Percentiles rank a stretch among this genome's conserved stretches.
These are phyloP conservation scores for Trinectes maculatus DNA, from an alignment of 2,113 vertebrate species.

Conservation along the genomic window DNA sequence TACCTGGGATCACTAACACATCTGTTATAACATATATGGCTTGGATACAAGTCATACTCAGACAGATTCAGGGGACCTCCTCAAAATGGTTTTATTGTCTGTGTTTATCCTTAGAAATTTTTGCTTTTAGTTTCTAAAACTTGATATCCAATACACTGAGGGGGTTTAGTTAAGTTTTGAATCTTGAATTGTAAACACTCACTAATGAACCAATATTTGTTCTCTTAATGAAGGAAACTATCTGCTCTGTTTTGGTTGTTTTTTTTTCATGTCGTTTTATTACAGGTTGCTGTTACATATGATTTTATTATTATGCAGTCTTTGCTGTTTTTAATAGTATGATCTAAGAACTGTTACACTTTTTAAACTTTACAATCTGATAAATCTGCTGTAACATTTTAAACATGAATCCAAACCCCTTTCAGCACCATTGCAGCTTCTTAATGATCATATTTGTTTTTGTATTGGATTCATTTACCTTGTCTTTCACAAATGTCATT, in stretches of 20 bases:
- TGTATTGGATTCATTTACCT: background rate
- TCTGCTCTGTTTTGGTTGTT: background rate
- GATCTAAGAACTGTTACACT: constrained; percentile 47
- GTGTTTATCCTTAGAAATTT: background rate
- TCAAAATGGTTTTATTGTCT: too few species aligned
- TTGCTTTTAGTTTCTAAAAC: background rate
- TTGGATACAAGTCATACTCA: background rate
- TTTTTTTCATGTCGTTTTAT: constrained; percentile 6
- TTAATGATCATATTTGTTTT: background rate
- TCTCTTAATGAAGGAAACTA: background rate
- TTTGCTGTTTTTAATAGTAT: background rate
- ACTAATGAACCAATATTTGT: background rate
- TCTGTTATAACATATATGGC: background rate
- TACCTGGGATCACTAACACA: constrained; percentile 1
- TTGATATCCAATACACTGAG: background rate
- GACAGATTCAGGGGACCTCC: background rate
- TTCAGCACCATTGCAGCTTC: background rate
- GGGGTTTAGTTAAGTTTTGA: background rate
- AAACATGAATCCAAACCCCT: background rate
- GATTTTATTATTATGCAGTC: constrained; percentile 32
- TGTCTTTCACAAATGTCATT: background rate
- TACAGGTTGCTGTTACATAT: constrained; percentile 45
- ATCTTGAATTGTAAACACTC: background rate
- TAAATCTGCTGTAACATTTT: background rate
- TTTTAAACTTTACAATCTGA: too few species aligned